Evolutionary conservation across 2,113 vertebrate species (phyloP), one percentile per base, ranked within the genome.

Genomic region (Eubucco bourcierii): DNA sequence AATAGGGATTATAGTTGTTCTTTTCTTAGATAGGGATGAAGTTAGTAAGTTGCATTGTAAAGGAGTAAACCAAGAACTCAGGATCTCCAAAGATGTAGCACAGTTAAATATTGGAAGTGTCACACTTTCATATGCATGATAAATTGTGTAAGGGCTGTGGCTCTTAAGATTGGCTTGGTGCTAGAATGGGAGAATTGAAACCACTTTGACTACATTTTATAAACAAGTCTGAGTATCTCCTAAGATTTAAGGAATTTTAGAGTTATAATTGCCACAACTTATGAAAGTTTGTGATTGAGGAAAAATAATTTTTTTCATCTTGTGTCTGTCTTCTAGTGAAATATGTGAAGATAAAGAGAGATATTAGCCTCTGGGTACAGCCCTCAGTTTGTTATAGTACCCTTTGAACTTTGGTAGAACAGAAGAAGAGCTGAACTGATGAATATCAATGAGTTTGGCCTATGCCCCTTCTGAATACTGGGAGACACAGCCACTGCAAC

Each of bases 91-190:
- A 78, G 33, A 47, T 82, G 46, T 15, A 64, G 20, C 55, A 19
- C 4, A 46, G 33, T 63, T 56, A 2, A 50, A 37, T 75, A 21
- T 33, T 44, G 17, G 5, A 31, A 28, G 6, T 10, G 18, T 28
- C 29, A 19, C 8, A 6, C 21, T 71, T 37, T 39, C 13, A 2
- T 10, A 1, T 18, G 7, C 9, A 7, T 55, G 71, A 15, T n/a
- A 7, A 55, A 66, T 82, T 63, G 9, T 18, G 17, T 0, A 1
- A 61, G 25, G 25, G 41, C 4, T 0, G 0, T 12, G 19, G 27
- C 31, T 81, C 3, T 2, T 17, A 13, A 64, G 25, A 66, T 15
- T 44, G 31, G 28, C n/a, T 41, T 12, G 25, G 21, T 60, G 64
- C 21, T 33, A 10, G 33, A 39, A 63, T 50, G 37, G 18, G 66